These are phyloP conservation scores for Sebastes itinus DNA, from an alignment of 2,797 vertebrate species.

Conservation along the genomic window DNA sequence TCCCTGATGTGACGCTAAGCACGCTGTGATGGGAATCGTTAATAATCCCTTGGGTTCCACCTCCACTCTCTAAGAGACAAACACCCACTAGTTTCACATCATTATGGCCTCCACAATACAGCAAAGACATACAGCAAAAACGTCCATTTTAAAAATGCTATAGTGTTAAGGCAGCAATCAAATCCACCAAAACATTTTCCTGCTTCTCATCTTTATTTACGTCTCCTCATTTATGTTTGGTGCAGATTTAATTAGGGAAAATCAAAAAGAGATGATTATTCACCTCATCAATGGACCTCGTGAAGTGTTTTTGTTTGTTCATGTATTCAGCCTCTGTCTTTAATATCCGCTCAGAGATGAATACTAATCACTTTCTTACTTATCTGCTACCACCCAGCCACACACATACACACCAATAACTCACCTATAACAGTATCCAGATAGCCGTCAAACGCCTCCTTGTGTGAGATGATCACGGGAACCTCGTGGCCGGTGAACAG, in stretches of 20 bases:
- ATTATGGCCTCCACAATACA: background rate
- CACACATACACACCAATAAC: slow-evolving; percentile 37
- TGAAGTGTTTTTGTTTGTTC: background rate
- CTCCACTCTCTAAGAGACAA: slow-evolving; percentile 38
- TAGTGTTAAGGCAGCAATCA: background rate
- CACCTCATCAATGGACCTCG: background rate
- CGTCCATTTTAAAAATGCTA: background rate
- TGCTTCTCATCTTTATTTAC: background rate
- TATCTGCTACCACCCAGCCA: background rate
- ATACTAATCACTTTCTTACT: background rate
- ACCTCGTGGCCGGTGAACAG: slow-evolving; percentile 89
- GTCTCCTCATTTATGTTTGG: background rate
- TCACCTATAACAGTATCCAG: slow-evolving; percentile 92
- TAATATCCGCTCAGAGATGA: background rate
- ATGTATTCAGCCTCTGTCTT: background rate
- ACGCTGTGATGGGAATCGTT: slow-evolving; percentile 38
- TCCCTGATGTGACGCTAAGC: slow-evolving; percentile 19
- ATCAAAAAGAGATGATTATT: background rate
- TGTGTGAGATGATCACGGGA: slow-evolving; percentile 88
- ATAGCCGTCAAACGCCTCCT: slow-evolving; percentile 84
- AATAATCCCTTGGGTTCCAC: slow-evolving; percentile 29
- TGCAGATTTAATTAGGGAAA: background rate
- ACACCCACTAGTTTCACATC: slow-evolving; percentile 32
- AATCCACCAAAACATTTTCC: background rate
- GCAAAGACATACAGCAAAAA: background rate